These are phyloP conservation scores for Melanchra persicariae DNA, from an alignment of 2,888 invertebrate genomes.

Conservation along the genomic window DNA sequence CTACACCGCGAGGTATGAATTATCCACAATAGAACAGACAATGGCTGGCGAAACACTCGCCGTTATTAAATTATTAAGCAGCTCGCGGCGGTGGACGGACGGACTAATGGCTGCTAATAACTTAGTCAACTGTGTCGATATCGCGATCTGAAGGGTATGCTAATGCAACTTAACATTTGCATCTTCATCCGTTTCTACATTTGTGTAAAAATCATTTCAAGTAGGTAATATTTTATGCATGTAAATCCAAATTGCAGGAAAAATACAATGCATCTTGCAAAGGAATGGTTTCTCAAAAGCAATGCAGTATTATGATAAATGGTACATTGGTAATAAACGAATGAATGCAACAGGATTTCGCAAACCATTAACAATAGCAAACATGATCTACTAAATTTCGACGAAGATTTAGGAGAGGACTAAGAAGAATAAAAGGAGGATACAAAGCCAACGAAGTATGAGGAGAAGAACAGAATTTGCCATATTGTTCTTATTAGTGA, in stretches of 20 bases:
- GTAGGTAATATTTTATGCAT: not conserved
- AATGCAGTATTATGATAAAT: not conserved
- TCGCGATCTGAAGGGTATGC: conserved; percentile 41
- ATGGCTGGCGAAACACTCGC: conserved; percentile 77
- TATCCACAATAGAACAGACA: conserved; percentile 77
- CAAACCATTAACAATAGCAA: not conserved
- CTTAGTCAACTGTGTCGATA: conserved; percentile 53
- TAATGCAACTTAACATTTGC: conserved; percentile 36
- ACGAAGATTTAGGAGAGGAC: not conserved
- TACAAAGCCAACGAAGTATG: not conserved
- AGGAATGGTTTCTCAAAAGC: not conserved
- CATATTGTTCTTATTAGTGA: not conserved
- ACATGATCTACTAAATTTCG: not conserved
- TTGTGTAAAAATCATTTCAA: conserved; percentile 12
- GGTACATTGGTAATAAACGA: not conserved
- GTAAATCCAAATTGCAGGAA: not conserved
- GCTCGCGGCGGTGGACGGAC: conserved; percentile 69
- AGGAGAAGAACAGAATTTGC: not conserved
- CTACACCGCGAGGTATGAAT: conserved; percentile 78
- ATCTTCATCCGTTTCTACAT: conserved; percentile 9
- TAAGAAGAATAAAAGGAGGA: not conserved
- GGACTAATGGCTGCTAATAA: conserved; percentile 60
- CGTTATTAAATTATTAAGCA: conserved; percentile 85
- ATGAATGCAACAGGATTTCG: not conserved
- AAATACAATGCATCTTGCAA: too few relatives aligned